Conservation (phyloP, 64 coral and sea anemone species). For the Stichodactyla mertensii region DNA sequence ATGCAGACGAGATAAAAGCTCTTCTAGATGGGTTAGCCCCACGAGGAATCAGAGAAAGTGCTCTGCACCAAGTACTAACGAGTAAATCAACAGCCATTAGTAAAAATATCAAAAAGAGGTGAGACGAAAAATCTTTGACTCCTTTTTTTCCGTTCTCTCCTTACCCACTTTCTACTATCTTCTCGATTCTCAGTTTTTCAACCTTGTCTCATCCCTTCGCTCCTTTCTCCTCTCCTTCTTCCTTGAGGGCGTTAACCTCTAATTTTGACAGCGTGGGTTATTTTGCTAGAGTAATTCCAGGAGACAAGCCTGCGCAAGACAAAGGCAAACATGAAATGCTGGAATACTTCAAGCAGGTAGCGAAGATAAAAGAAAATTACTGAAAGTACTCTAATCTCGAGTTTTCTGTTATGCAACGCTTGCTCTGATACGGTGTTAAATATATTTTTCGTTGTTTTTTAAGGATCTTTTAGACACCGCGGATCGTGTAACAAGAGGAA, state of each 20-base stretch:
- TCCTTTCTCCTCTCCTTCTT: no score
- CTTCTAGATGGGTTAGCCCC: slow-evolving; percentile 41
- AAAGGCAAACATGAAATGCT: not conserved
- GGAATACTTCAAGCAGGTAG: not conserved
- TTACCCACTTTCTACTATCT: not conserved
- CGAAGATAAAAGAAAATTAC: no score
- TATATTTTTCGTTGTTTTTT: not conserved
- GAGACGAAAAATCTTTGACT: not conserved
- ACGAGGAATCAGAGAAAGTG: slow-evolving; percentile 63
- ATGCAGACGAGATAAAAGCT: slow-evolving; percentile 46
- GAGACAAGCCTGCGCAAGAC: not conserved
- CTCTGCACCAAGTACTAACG: slow-evolving; percentile 36
- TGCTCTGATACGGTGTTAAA: no score
- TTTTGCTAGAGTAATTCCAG: not conserved
- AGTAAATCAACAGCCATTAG: slow-evolving; percentile 38
- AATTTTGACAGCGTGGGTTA: not conserved
- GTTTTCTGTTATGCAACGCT: no score
- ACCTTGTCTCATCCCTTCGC: no score
- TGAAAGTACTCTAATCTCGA: no score
- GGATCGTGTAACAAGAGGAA: slow-evolving; percentile 42
- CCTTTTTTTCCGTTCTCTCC: not conserved
- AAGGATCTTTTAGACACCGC: slow-evolving; percentile 53
- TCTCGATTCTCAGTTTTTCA: no score
- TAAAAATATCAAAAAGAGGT: slow-evolving; percentile 55
- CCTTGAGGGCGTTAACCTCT: no score